Evolutionary conservation across 2,888 invertebrate genomes (phyloP), one percentile per base, ranked within the genome.

Genomic region (Xanthorhoe spadicearia): DNA sequence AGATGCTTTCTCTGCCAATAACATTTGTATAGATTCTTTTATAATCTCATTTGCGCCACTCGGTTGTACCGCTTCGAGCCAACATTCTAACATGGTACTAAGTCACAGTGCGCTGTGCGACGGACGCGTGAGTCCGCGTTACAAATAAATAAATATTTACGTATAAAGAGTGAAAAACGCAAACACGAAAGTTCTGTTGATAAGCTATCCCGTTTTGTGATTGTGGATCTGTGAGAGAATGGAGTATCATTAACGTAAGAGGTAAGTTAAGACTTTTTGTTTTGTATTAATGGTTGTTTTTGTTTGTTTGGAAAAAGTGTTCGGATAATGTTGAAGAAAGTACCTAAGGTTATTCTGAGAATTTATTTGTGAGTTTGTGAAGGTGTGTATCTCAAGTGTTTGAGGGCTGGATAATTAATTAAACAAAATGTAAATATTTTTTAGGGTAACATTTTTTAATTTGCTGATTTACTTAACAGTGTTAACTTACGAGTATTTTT

Each of bases 161-260:
- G n/a, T 52, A 70, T 71, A 67, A 73, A 78, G 78, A 64, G 66
- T 62, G 65, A 60, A 55, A 74, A 79, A 81, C 78, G 75, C 76
- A 74, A 77, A 79, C 80, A 79, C 78, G 77, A 65, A 66, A 72
- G 81, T 80, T 82, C 81, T 77, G 75, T 76, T 82, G 81, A 82
- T 83, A 82, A 81, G 60, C 63, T 18, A 68, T 58, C 62, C 64
- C 62, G 58, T 61, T 62, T 68, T 72, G 74, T 74, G 77, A 79
- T 73, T 79, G 80, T 81, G 81, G 70, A 76, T 74, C 75, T 77
- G 77, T 70, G 70, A 77, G 77, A 82, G 82, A 83, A 92, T 91
- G 91, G 89, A 88, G 84, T 89, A 84, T 80, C 84, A 86, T 87
- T 91, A 87, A 76, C 78, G 79, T 77, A 75, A 77, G 81, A 87